A percentile compares a stretch with the other conserved stretches of the same genome.
These are phyloP conservation scores for Ceratina japonica DNA, from an alignment of 1,140 invertebrate genomes.

Conservation along the genomic window DNA sequence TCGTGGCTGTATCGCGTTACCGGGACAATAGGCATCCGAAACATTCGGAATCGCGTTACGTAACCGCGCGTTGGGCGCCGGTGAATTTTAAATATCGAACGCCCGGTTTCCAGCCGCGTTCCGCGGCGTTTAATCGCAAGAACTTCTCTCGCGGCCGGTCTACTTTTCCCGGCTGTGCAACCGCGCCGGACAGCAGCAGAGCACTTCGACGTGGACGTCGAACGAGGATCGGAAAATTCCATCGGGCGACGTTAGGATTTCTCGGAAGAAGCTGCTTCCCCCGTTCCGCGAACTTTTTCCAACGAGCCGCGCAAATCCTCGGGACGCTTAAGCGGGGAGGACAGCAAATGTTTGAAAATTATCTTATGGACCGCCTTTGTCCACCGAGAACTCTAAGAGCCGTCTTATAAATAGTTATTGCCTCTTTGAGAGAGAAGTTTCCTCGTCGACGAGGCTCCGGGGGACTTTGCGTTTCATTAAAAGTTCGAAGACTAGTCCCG, in stretches of 20 bases:
- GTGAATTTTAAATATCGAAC: constrained; percentile 35
- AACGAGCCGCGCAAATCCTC: no score
- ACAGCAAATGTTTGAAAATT: no score
- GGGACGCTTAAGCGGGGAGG: no score
- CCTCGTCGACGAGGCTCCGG: no score
- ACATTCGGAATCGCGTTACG: constrained; percentile 36
- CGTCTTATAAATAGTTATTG: no score
- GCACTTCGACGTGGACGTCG: no score
- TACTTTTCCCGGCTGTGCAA: not conserved
- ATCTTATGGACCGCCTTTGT: no score
- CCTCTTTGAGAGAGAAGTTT: no score
- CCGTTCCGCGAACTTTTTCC: not conserved
- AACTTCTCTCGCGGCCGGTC: not conserved
- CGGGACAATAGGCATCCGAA: constrained; percentile 38
- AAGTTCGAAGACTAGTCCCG: no score
- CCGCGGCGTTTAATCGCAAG: not conserved
- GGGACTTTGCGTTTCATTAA: no score
- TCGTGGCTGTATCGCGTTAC: not conserved
- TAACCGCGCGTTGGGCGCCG: not conserved
- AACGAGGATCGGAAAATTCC: constrained; percentile 14
- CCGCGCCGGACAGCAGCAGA: no score
- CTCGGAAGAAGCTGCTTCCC: not conserved
- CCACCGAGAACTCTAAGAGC: no score
- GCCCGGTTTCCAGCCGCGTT: constrained; percentile 28
- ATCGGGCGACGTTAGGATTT: not conserved